Conservation (phyloP, 2,797 vertebrate species). For the Scyliorhinus canicula region DNA sequence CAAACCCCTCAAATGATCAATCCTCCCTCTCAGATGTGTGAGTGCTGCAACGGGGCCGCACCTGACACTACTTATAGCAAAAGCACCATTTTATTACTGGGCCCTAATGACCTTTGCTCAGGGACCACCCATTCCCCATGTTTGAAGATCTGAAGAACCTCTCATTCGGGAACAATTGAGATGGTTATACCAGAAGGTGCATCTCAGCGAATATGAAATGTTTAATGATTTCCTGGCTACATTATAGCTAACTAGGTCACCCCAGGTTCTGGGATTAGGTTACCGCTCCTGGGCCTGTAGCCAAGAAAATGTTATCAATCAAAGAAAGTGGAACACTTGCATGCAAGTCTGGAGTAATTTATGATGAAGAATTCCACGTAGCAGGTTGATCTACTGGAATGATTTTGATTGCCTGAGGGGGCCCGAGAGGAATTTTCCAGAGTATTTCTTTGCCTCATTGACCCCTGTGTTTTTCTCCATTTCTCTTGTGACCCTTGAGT, state of each 20-base stretch:
- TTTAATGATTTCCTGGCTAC: neutral
- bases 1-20: neutral
- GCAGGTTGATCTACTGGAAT: neutral
- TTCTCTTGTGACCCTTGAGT: neutral
- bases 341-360: neutral
- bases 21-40: too few species aligned
- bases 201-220: neutral
- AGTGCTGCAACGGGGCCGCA: too few species aligned
- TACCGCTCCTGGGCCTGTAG: neutral
- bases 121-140: too few species aligned
- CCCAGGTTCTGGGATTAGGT: neutral
- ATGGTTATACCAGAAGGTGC: neutral
- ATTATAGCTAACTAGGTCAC: neutral
- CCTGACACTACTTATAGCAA: too few species aligned
- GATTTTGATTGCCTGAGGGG: neutral
- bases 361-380: neutral
- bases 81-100: too few species aligned
- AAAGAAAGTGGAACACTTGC: neutral
- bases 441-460: neutral
- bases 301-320: neutral
- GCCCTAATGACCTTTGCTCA: neutral
- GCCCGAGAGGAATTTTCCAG: neutral
- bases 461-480: neutral
- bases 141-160: neutral
- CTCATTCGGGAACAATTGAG: neutral